These are phyloP conservation scores for Sphaeramia orbicularis DNA, from an alignment of 2,797 vertebrate genomes.

Conservation along the genomic window DNA sequence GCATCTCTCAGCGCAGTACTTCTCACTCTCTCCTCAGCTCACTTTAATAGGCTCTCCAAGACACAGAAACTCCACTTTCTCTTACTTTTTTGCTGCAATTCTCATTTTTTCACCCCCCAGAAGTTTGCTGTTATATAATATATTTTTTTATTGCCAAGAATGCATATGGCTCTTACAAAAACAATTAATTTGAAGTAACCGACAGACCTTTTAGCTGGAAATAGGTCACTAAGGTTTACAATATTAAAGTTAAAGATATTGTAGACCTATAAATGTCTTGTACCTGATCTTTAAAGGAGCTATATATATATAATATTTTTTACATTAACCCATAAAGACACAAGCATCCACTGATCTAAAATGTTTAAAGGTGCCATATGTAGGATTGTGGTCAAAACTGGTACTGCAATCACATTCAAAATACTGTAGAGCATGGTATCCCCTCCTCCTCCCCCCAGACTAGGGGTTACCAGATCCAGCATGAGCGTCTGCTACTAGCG, in stretches of 20 bases:
- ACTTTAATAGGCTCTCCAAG: slow-evolving; percentile 55
- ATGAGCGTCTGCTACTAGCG: no score
- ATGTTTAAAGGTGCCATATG: no score
- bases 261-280: no score
- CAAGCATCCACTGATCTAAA: no score
- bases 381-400: no score
- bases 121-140: slow-evolving; percentile 18
- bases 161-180: not conserved
- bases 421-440: no score
- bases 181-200: slow-evolving; percentile 6
- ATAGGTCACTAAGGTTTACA: not conserved
- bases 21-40: slow-evolving; percentile 39
- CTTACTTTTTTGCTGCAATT: slow-evolving; percentile 12
- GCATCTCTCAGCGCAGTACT: slow-evolving; percentile 32
- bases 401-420: no score
- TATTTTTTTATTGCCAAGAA: not conserved
- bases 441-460: no score
- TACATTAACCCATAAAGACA: no score
- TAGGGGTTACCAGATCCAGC: no score
- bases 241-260: not conserved
- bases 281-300: no score
- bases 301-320: no score
- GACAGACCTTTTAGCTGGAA: not conserved
- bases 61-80: slow-evolving; percentile 38
- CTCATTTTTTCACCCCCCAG: not conserved